Base-by-base conservation (phyloP, 2,888 invertebrate species). In the Hyposoter didymator region DNA sequence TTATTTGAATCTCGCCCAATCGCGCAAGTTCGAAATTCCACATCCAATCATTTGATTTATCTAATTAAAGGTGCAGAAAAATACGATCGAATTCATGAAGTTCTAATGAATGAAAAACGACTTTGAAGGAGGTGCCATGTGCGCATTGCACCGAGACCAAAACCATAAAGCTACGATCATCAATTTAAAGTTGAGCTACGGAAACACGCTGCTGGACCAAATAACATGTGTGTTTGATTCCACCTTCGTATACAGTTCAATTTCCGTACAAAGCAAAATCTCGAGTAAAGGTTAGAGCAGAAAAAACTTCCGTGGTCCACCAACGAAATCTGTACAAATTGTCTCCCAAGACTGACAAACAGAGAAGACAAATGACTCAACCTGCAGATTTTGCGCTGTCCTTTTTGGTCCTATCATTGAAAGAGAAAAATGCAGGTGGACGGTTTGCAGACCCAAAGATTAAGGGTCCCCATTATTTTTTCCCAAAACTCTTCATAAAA, bases 311-410 rank as follows among this genome's bases (percentile, higher is more conserved):
- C 19, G 62, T 45, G 66, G 45, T 35, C 19, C 14, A 49, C 19
- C 14, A 49, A 32, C 49, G 66, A 39, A 82, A 47, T 22, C 75
- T 32, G 69, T 64, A 52, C 81, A 74, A 74, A 73, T 45, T 74
- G 62, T 82, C 45, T 67, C 32, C 59, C 1, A 49, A 8, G 22
- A n/a, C 22, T 7, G 45, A 19, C 62, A 66, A 12, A n/a, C 32
- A 22, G 17, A 19, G 17, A 32, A 49, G 49, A 72, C 32, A 35
- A 49, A 72, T 35, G 35, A 72, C 49, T 35, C 32, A 12, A 72
- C 47, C n/a, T 19, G 19, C 4, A 14, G 59, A 12, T 22, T 12
- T 22, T 12, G 22, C 12, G 55, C 22, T 55, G 10, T 10, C 10
- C 10, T 19, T 10, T 22, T 12, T 55, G 22, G 22, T 22, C 3